A percentile compares a stretch with the other conserved stretches of the same genome.
These are phyloP conservation scores for Mola mola DNA, from an alignment of 2,113 vertebrate genomes.

Conservation along the genomic window DNA sequence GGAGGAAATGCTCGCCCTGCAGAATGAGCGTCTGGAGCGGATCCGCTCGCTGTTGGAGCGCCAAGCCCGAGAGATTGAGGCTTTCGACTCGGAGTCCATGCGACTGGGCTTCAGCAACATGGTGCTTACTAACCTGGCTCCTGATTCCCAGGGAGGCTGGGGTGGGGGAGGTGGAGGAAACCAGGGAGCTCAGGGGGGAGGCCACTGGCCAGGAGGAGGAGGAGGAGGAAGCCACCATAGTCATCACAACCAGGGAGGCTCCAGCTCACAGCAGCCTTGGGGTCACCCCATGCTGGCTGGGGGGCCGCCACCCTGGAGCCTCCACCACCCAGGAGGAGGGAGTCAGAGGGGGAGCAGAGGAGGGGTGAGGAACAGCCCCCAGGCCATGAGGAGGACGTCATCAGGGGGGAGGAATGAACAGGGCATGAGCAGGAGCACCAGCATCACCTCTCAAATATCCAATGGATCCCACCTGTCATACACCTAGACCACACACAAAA, in stretches of 20 bases:
- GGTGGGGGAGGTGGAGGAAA: slow-evolving; percentile 89
- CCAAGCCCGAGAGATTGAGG: slow-evolving; percentile 87
- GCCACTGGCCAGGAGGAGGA: slow-evolving; percentile 85
- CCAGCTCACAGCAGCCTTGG: slow-evolving; percentile 90
- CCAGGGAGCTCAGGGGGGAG: slow-evolving; percentile 86
- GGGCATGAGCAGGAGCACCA: slow-evolving; percentile 98
- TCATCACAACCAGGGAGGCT: slow-evolving; percentile 87
- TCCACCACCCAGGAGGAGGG: slow-evolving; percentile 87
- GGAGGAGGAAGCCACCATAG: slow-evolving; percentile 72
- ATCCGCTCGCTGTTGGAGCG: slow-evolving; percentile 95
- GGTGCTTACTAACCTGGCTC: slow-evolving; percentile 81
- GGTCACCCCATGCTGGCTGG: slow-evolving; percentile 93
- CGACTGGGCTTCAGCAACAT: slow-evolving; percentile 98
- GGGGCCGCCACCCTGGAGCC: slow-evolving; percentile 94
- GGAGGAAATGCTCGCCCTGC: slow-evolving; percentile 95
- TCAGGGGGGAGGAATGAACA: slow-evolving; percentile 95
- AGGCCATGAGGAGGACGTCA: slow-evolving; percentile 94
- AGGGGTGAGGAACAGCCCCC: slow-evolving; percentile 96
- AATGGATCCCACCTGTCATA: slow-evolving; percentile 98
- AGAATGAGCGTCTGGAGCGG: slow-evolving; percentile 94
- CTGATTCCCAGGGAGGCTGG: slow-evolving; percentile 86
- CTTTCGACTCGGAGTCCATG: slow-evolving; percentile 98
- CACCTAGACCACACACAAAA: slow-evolving; percentile 82
- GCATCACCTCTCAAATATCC: slow-evolving; percentile 99
- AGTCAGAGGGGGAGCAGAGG: slow-evolving; percentile 87